phyloP scores from a whole-genome alignment of 1,140 invertebrate genomes.

The Ditylenchus dipsaci region DNA sequence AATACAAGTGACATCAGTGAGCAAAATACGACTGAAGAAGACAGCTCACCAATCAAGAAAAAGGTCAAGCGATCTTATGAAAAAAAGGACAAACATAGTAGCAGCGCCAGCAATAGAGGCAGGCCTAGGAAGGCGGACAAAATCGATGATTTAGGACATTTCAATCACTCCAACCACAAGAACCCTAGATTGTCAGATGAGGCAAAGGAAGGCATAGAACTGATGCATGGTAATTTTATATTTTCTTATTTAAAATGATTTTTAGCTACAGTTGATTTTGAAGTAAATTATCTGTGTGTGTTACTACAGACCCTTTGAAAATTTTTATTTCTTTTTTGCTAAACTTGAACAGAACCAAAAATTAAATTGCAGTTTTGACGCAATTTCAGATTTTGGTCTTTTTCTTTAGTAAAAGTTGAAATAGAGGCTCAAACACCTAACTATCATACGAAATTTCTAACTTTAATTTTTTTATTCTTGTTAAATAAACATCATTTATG shows the following conservation, averaged over 20 bases:
- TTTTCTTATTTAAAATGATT: not conserved
- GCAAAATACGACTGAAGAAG: not conserved
- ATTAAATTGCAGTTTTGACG: not conserved
- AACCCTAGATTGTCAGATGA: constrained; percentile 30
- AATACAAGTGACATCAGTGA: not conserved
- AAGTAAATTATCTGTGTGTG: too few relatives aligned
- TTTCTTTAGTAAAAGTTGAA: too few relatives aligned
- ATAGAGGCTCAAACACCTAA: too few relatives aligned
- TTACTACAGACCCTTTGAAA: too few relatives aligned
- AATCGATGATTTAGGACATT: not conserved
- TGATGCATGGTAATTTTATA: constrained; percentile 29
- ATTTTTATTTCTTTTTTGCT: too few relatives aligned
- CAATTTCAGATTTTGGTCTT: too few relatives aligned
- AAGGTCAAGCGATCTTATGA: constrained; percentile 20
- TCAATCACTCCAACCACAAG: constrained; percentile 20
- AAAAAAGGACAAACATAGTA: constrained; percentile 18
- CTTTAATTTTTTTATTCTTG: too few relatives aligned
- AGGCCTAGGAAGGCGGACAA: constrained; percentile 23
- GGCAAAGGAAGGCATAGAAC: constrained; percentile 40
- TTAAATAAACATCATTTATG: too few relatives aligned
- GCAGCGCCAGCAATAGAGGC: constrained; percentile 10
- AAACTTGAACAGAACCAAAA: too few relatives aligned
- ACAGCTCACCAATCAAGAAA: constrained; percentile 14
- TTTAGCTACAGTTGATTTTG: too few relatives aligned
- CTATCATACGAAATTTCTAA: too few relatives aligned